Base-by-base conservation (phyloP, 2,888 invertebrate genomes). In the Hirtodrosophila trivittata region DNA sequence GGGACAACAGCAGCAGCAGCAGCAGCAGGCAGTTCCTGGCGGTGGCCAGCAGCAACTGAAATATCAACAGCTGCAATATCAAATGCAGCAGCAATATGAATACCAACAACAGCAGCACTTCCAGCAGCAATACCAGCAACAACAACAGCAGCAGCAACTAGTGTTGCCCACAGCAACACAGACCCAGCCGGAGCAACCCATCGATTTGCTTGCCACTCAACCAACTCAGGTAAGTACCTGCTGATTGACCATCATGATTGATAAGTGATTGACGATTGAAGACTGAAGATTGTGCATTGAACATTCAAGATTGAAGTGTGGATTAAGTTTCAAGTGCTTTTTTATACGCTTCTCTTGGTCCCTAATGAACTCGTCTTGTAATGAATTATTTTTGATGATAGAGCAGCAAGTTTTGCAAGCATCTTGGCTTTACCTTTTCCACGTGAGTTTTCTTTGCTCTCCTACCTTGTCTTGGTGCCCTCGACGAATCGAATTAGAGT, bases 31-130 rank as follows among this genome's bases (percentile, higher is more conserved):
- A 38, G 10, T 41, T 35, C 46, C 56, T 54, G 55, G 55, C 30
- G 55, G 51, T 26, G 75, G 75, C 18, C 80, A 81, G 30, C 72
- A 75, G 41, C 81, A 86, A 55, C 67, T 81, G 30, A 86, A 83
- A 50, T 86, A 87, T 64, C 83, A 86, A 38, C 83, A 83, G 67
- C 58, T 83, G 76, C 83, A 83, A 66, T 86, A 83, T 74, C 83
- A 83, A 70, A 74, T 83, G 85, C 83, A 83, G 47, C 87, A 83
- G 63, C 87, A 86, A 74, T 83, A 83, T 78, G 83, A 83, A 74
- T 83, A 83, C 55, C 83, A 86, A 32, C 87, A 83, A 55, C 83
- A 83, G 42, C 83, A 86, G 42, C 87, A 86, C 30, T 82, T 67
- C 56, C 84, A 84, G 26, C 86, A 84, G 35, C 84, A 86, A 43